Percentiles rank a stretch among this genome's conserved stretches.
These are phyloP conservation scores for Trachemys scripta DNA, from an alignment of 2,113 vertebrate genomes.

Conservation along the genomic window DNA sequence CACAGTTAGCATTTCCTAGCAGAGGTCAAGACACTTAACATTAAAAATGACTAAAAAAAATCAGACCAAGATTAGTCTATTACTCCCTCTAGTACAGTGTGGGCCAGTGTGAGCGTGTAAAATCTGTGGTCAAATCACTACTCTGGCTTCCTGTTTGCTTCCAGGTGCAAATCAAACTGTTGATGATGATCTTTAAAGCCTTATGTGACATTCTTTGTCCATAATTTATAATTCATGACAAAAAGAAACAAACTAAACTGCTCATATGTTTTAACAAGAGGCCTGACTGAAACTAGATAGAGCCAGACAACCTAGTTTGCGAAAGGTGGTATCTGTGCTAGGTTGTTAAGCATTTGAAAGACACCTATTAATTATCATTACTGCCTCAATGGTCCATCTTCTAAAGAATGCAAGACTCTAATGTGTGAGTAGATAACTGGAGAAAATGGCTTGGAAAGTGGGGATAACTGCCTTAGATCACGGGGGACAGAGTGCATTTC, in stretches of 20 bases:
- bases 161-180: rapidly evolving
- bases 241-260: not conserved
- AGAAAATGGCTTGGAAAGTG: not conserved
- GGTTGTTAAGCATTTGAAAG: conserved; percentile 6
- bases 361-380: conserved; percentile 2
- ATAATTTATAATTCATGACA: not conserved
- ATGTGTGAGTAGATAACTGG: not conserved
- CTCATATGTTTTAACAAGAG: not conserved
- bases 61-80: not conserved
- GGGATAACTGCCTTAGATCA: not conserved
- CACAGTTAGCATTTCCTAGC: not conserved
- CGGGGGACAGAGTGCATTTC: not conserved
- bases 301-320: not conserved
- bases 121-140: not conserved
- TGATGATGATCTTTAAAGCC: not conserved
- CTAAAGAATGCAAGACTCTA: not conserved
- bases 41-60: not conserved
- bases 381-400: not conserved
- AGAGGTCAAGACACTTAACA: not conserved
- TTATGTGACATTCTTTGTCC: not conserved
- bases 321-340: not conserved
- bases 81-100: rapidly evolving
- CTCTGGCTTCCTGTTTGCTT: not conserved
- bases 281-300: not conserved
- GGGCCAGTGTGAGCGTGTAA: not conserved